Percentiles rank a stretch among this genome's conserved stretches.
Evolutionary conservation across 2,113 vertebrate genomes (phyloP).

Genomic region (Merops nubicus): DNA sequence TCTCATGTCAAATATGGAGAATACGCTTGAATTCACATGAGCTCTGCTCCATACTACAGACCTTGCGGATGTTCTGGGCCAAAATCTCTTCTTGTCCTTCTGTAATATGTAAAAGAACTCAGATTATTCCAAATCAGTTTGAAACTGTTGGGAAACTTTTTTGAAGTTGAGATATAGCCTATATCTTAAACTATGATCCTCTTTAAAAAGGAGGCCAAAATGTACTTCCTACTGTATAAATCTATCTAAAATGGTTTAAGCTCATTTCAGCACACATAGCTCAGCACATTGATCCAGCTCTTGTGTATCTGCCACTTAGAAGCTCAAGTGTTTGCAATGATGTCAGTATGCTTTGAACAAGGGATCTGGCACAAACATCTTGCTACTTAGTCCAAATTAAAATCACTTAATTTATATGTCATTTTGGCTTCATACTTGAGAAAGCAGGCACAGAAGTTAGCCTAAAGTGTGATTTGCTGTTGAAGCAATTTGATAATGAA

Average conservation of each 20-base stretch:
- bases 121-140: background rate
- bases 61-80: background rate
- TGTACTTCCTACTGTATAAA: background rate
- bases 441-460: background rate
- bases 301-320: background rate
- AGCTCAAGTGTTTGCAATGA: background rate
- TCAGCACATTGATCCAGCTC: background rate
- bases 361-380: background rate
- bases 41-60: accelerated
- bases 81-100: background rate
- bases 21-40: background rate
- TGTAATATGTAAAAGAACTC: background rate
- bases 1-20: background rate
- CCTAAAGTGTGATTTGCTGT: background rate
- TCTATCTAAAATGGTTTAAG: background rate
- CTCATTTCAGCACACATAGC: background rate
- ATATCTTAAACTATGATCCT: background rate
- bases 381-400: background rate
- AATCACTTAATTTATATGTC: background rate
- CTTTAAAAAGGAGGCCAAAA: background rate
- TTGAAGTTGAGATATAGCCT: background rate
- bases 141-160: background rate
- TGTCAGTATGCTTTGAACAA: background rate
- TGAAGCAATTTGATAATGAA: background rate
- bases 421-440: background rate